Evolutionary conservation across 2,797 vertebrate genomes (phyloP), one percentile per base, ranked within the genome.

Genomic region (Adelosebastes latens): DNA sequence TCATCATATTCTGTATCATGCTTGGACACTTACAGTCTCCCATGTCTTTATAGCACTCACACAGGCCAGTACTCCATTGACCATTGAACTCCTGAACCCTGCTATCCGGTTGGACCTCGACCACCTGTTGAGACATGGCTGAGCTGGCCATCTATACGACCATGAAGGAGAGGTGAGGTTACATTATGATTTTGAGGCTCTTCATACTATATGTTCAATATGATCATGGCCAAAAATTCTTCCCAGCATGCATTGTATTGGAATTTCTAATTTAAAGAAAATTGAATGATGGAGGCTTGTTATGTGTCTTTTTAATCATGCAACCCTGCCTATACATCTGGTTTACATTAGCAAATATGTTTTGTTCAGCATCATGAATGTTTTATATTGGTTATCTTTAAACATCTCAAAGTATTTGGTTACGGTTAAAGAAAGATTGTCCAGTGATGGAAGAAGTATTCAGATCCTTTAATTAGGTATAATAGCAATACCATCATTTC

Each of bases 51-150:
- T 94, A 92, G 79, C 95, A 96, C 77, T 96, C 95, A 79, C 95
- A 95, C 80, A 96, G 89, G 31, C 94, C 96, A 0, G 93, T 95
- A 81, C 92, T 95, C 96, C 96, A 96, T 10, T 92, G 88, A 7
- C 76, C 91, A 46, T 18, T 2, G 56, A 46, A 42, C 1, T 63
- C 73, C 12, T 46, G 71, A 32, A 6, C 27, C 3, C 18, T 34
- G 66, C 74, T 55, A 72, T 64, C 62, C 6, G 93, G 91, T 65
- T 94, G 92, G 64, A 55, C 80, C 62, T 60, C 79, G 61, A 94
- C 79, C 84, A 92, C 91, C 74, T 80, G 84, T n/a, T 24, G 65
- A 14, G 64, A 82, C 89, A 87, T 92, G 1, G 2, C 68, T 68
- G 49, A 71, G 29, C 61, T 53, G 64, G 63, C 24, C 11, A 68